Percentiles rank a stretch among this genome's conserved stretches.
These are phyloP conservation scores for Drosophila sordidula DNA, from an alignment of 2,888 invertebrate genomes.

Conservation along the genomic window DNA sequence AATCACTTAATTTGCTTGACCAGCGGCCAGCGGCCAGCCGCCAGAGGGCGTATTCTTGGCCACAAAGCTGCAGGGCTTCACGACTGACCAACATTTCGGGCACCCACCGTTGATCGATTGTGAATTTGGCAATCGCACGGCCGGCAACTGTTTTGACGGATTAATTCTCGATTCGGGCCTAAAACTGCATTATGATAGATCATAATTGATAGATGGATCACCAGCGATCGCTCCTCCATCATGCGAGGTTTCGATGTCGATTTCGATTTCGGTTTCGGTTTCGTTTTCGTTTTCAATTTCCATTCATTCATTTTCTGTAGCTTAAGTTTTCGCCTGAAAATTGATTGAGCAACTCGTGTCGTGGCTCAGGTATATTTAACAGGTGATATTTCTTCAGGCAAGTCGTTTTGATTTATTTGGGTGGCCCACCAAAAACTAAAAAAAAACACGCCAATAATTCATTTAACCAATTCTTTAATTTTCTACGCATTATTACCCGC, in stretches of 20 bases:
- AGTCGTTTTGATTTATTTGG: constrained; percentile 38
- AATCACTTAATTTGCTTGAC: constrained; percentile 69
- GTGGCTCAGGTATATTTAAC: constrained; percentile 52
- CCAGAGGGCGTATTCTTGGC: not conserved
- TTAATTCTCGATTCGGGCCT: constrained; percentile 81
- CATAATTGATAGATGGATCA: constrained; percentile 74
- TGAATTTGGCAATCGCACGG: constrained; percentile 72
- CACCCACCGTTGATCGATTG: constrained; percentile 69
- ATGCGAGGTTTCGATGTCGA: constrained; percentile 30
- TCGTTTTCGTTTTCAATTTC: constrained; percentile 25
- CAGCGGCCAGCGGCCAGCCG: constrained; percentile 36
- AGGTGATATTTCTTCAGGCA: constrained; percentile 37
- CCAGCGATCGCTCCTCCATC: constrained; percentile 65
- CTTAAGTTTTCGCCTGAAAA: constrained; percentile 76
- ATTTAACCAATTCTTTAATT: constrained; percentile 29
- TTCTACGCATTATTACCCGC: constrained; percentile 1
- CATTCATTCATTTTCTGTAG: constrained; percentile 21
- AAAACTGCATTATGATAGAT: constrained; percentile 80
- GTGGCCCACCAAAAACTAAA: constrained; percentile 8
- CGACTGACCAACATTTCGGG: constrained; percentile 40
- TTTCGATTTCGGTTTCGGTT: constrained; percentile 9
- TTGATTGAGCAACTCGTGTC: constrained; percentile 77
- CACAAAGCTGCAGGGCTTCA: constrained; percentile 30
- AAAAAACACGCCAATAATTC: constrained; percentile 55
- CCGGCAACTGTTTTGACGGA: constrained; percentile 72